These are phyloP conservation scores for Toxotes lorentzi DNA, from an alignment of 2,797 vertebrate genomes.

Conservation along the genomic window DNA sequence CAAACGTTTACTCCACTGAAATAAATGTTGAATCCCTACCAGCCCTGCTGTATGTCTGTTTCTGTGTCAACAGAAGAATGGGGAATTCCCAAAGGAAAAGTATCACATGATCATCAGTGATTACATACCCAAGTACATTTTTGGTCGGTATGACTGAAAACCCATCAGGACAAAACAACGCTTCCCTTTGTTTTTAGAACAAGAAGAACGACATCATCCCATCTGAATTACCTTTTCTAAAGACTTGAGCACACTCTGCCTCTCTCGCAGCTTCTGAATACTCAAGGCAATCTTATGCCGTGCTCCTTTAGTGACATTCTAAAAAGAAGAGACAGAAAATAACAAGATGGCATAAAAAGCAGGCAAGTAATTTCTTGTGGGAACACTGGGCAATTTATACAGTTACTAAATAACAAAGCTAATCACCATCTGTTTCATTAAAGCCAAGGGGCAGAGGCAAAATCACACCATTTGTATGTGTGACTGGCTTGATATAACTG, in stretches of 20 bases:
- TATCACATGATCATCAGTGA: conserved; percentile 12
- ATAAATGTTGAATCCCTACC: background rate
- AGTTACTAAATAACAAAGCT: conserved; percentile 77
- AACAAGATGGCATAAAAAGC: conserved; percentile 42
- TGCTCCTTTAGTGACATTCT: conserved; percentile 98
- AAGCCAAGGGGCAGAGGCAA: conserved; percentile 66
- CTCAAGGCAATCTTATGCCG: conserved; percentile 97
- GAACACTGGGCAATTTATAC: conserved; percentile 60
- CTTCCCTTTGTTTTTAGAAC: background rate
- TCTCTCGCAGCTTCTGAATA: conserved; percentile 95
- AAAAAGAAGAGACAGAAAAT: conserved; percentile 40
- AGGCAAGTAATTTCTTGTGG: conserved; percentile 47
- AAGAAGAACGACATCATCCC: conserved; percentile 4
- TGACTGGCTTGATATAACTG: conserved; percentile 69
- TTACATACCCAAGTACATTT: conserved; percentile 11
- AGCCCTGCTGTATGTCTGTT: conserved; percentile 7
- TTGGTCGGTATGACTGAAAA: conserved; percentile 8
- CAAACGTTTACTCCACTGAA: conserved; percentile 17
- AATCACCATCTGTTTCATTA: conserved; percentile 79
- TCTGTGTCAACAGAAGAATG: conserved; percentile 24
- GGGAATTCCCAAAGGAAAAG: conserved; percentile 22
- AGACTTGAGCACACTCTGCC: conserved; percentile 93
- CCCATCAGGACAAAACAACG: conserved; percentile 6
- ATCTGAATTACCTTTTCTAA: conserved; percentile 91
- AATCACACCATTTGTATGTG: conserved; percentile 63